These are phyloP conservation scores for Sturmia bella DNA, from an alignment of 2,888 invertebrate species.

Conservation along the genomic window DNA sequence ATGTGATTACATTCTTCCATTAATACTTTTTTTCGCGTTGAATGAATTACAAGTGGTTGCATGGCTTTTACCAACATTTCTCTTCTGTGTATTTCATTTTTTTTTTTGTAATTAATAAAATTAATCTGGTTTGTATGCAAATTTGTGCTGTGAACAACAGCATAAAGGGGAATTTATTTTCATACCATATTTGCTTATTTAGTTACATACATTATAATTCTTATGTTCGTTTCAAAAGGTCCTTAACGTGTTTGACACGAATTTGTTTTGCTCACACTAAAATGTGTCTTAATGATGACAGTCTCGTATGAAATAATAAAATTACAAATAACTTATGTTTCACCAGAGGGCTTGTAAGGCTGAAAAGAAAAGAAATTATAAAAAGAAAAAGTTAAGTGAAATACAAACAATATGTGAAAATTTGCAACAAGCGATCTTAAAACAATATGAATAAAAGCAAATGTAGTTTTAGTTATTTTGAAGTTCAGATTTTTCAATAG, in stretches of 20 bases:
- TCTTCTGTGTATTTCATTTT: not conserved
- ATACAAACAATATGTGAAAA: too few species aligned
- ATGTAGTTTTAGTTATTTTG: too few species aligned
- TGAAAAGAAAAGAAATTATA: too few species aligned
- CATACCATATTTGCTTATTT: not conserved
- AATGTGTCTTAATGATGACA: conserved; percentile 63
- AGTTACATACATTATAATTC: not conserved
- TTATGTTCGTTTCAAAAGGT: conserved; percentile 8
- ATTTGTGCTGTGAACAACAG: conserved; percentile 27
- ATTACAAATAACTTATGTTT: not conserved
- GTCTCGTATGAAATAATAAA: conserved; percentile 60
- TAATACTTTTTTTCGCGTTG: too few species aligned
- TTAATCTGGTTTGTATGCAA: conserved; percentile 64
- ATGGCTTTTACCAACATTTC: not conserved
- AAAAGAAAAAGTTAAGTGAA: too few species aligned
- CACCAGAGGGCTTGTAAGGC: too few species aligned
- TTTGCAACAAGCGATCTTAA: too few species aligned
- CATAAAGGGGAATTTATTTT: conserved; percentile 15
- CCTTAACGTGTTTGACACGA: conserved; percentile 59
- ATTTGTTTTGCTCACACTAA: conserved; percentile 65
- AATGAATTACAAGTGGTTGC: conserved; percentile 27
- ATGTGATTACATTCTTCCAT: too few species aligned
- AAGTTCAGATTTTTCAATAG: too few species aligned
- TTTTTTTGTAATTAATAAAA: conserved; percentile 19
- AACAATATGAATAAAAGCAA: too few species aligned